Percentiles rank a stretch among this genome's conserved stretches.
Conservation (phyloP, 1,140 invertebrate genomes). For the Trinorchestia longiramus region DNA sequence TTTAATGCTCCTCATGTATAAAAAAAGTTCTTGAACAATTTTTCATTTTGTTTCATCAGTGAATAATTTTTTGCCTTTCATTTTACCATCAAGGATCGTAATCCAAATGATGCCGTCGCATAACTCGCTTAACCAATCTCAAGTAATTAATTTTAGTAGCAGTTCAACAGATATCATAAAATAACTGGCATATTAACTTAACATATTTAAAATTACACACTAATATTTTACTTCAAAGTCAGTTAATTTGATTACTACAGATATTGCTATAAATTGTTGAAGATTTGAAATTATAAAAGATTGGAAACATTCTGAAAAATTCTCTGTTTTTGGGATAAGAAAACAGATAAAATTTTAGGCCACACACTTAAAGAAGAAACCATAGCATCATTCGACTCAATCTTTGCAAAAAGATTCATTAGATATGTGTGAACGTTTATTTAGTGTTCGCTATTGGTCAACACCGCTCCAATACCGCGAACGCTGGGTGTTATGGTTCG, state of each 20-base stretch:
- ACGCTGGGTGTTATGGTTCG: neutral
- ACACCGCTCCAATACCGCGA: neutral
- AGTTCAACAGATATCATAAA: neutral
- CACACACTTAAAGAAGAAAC: neutral
- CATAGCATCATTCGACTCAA: neutral
- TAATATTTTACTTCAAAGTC: neutral
- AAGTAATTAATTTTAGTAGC: neutral
- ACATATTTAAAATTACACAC: neutral
- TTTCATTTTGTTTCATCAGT: no score
- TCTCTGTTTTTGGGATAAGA: neutral
- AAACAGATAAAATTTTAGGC: neutral
- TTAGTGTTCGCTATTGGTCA: neutral
- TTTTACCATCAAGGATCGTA: no score
- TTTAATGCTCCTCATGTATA: no score
- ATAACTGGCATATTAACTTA: neutral
- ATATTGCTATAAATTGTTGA: neutral
- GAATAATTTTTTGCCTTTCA: no score
- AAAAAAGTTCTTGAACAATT: no score
- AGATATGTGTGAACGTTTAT: neutral
- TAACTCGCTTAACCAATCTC: no score
- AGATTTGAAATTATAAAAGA: neutral
- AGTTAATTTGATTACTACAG: neutral
- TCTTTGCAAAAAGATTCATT: neutral
- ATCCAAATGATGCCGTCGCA: no score
- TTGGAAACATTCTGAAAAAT: neutral